These are phyloP conservation scores for Wasmannia auropunctata DNA, from an alignment of 1,140 invertebrate genomes.

Conservation along the genomic window DNA sequence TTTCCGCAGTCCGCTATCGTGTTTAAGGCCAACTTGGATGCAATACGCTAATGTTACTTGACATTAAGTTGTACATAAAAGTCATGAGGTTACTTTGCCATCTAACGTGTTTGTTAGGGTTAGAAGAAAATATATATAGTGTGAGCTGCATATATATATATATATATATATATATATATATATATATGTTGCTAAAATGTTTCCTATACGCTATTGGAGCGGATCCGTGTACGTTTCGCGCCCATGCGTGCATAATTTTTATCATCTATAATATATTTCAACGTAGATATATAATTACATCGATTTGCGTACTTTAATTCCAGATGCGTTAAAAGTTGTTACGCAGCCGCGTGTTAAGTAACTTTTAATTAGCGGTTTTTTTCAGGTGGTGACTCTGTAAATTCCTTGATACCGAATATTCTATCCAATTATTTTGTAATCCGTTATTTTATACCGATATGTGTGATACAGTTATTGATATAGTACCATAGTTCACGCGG, in stretches of 20 bases:
- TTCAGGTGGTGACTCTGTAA: neutral
- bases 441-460: constrained; percentile 18
- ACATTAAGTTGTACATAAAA: constrained; percentile 48
- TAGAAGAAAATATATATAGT: constrained; percentile 9
- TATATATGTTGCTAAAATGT: constrained; percentile 34
- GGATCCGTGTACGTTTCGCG: neutral
- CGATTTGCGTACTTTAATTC: constrained; percentile 1
- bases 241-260: neutral
- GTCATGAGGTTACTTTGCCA: constrained; percentile 24
- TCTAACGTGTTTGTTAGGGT: neutral
- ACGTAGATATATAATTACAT: neutral
- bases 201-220: constrained; percentile 7
- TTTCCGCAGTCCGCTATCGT: neutral
- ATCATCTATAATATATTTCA: neutral
- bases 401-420: constrained; percentile 17
- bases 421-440: constrained; percentile 14
- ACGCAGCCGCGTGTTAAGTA: neutral
- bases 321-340: neutral
- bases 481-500: neutral
- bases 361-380: neutral
- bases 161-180: too few species aligned
- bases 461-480: constrained; percentile 7
- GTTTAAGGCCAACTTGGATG: constrained; percentile 21
- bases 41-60: constrained; percentile 25
- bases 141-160: constrained; percentile 1